These are phyloP conservation scores for Thereuonema tuberculata DNA, from an alignment of 1,140 invertebrate species.

Conservation along the genomic window DNA sequence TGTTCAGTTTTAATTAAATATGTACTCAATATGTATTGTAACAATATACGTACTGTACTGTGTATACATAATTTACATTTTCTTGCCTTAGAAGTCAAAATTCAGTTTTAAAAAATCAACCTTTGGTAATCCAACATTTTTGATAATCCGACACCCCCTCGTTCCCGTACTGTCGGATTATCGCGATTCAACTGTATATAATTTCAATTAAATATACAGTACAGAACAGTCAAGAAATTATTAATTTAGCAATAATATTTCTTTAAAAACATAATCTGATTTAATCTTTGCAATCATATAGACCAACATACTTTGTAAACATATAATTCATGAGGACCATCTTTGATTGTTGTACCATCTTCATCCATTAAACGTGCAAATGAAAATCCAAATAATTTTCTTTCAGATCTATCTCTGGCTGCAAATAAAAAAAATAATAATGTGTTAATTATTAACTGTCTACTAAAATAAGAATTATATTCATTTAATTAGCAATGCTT, in stretches of 20 bases:
- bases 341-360: slow-evolving; percentile 66
- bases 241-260: too few species aligned
- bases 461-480: not conserved
- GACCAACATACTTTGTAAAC: slow-evolving; percentile 54
- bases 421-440: slow-evolving; percentile 22
- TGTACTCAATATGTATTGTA: too few species aligned
- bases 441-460: not conserved
- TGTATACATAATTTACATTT: too few species aligned
- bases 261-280: not conserved
- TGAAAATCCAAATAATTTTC: slow-evolving; percentile 82
- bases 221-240: not conserved
- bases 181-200: too few species aligned
- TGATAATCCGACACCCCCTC: too few species aligned
- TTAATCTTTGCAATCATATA: not conserved
- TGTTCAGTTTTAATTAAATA: too few species aligned
- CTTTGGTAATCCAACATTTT: too few species aligned
- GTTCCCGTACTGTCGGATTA: too few species aligned
- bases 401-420: slow-evolving; percentile 77
- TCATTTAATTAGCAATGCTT: not conserved
- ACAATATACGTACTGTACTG: too few species aligned
- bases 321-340: slow-evolving; percentile 72
- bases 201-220: too few species aligned
- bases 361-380: slow-evolving; percentile 80
- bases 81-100: too few species aligned
- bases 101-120: too few species aligned